Conservation (phyloP, 2,113 vertebrate genomes). For the Macrotus californicus region DNA sequence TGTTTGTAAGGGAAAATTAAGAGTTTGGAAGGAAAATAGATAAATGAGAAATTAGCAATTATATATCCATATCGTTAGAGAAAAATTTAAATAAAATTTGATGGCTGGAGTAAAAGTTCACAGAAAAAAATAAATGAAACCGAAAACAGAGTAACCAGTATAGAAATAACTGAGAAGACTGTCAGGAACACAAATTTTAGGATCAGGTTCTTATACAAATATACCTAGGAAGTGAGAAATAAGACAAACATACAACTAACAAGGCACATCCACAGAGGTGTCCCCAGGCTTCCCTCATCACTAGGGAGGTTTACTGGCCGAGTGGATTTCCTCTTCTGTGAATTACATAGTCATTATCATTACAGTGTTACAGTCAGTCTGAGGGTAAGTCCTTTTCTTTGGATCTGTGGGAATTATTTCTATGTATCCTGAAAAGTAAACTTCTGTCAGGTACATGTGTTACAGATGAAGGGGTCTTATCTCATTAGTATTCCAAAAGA, state of each 20-base stretch:
- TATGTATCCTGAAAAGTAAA: background rate
- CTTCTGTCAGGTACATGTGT: background rate
- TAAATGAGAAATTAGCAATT: background rate
- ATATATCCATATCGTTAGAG: background rate
- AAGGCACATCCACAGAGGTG: background rate
- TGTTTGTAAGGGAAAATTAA: background rate
- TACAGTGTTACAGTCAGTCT: background rate
- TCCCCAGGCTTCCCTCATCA: background rate
- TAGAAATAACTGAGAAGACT: background rate
- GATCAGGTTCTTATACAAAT: background rate
- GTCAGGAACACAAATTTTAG: background rate
- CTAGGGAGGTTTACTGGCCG: background rate
- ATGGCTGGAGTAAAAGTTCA: background rate
- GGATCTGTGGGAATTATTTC: background rate
- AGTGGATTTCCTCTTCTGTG: background rate
- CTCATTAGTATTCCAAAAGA: conserved; percentile 39
- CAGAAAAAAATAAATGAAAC: background rate
- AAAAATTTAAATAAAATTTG: background rate
- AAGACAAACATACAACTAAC: background rate
- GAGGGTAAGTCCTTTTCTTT: background rate
- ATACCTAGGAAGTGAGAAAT: background rate
- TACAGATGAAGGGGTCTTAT: conserved; percentile 18
- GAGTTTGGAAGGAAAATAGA: background rate
- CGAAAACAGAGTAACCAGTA: background rate
- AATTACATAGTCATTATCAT: background rate